These are phyloP conservation scores for Cyclargus thomasi DNA, from an alignment of 1,140 invertebrate species.

Conservation along the genomic window DNA sequence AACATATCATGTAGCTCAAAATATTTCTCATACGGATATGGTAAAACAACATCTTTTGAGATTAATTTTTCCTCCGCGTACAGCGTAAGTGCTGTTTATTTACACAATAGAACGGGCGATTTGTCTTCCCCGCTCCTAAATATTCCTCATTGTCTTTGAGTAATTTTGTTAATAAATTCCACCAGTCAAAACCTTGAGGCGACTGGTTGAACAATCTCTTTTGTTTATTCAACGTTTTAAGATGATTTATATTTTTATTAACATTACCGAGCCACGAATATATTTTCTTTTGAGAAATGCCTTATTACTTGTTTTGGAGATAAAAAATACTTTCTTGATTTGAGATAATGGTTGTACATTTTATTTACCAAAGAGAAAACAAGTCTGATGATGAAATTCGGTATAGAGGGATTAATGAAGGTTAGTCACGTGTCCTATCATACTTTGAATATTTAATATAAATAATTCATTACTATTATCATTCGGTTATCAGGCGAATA, in stretches of 20 bases:
- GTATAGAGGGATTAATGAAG: background rate
- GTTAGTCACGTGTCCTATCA: no score
- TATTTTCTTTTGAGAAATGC: background rate
- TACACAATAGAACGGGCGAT: conserved; percentile 51
- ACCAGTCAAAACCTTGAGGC: conserved; percentile 55
- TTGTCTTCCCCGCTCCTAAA: conserved; percentile 58
- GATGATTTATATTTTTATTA: conserved; percentile 43
- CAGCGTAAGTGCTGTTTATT: conserved; percentile 43
- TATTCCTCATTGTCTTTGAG: conserved; percentile 63
- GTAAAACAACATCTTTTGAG: background rate
- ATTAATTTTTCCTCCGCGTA: conserved; percentile 30
- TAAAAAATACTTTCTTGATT: background rate
- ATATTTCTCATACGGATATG: background rate
- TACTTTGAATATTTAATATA: no score
- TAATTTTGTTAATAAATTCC: conserved; percentile 65
- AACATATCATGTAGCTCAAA: no score
- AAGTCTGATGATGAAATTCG: background rate
- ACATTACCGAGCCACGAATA: background rate
- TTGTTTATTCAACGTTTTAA: conserved; percentile 56
- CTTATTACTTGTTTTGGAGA: background rate
- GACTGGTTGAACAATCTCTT: conserved; percentile 47
- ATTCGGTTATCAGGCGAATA: no score
- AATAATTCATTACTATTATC: no score
- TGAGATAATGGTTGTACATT: background rate
- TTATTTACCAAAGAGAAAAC: background rate